Conservation (phyloP, 1,140 invertebrate species). For the Solen grandis region DNA sequence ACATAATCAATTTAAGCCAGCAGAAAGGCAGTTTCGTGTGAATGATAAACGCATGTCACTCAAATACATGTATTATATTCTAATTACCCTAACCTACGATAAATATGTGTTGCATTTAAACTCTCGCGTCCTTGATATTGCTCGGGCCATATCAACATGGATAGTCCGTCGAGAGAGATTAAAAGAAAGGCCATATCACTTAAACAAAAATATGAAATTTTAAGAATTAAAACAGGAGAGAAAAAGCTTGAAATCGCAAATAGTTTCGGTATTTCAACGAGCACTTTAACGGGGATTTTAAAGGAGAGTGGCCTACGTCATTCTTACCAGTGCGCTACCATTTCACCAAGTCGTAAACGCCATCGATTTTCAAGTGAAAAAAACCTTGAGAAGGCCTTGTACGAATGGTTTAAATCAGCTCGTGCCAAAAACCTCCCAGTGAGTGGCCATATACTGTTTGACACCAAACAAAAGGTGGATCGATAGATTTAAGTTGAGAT, state of each 20-base stretch:
- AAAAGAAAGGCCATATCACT: not conserved
- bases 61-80: too few relatives aligned
- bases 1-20: too few relatives aligned
- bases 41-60: too few relatives aligned
- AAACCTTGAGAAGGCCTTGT: not conserved
- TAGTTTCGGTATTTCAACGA: not conserved
- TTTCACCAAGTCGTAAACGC: not conserved
- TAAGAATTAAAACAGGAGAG: constrained; percentile 12
- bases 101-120: too few relatives aligned
- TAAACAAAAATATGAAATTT: constrained; percentile 3
- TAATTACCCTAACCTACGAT: too few relatives aligned
- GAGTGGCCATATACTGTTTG: not conserved
- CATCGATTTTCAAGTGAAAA: not conserved
- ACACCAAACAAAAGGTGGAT: not conserved
- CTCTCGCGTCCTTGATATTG: too few relatives aligned
- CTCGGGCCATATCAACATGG: too few relatives aligned
- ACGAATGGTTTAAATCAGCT: constrained; percentile 4
- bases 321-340: not conserved
- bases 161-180: too few relatives aligned
- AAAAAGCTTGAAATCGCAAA: not conserved
- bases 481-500: constrained; percentile 15
- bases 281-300: not conserved
- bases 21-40: too few relatives aligned
- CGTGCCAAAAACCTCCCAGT: not conserved
- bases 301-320: not conserved